Base-by-base conservation (phyloP, 2,797 vertebrate species). In the Nyctalus aviator region DNA sequence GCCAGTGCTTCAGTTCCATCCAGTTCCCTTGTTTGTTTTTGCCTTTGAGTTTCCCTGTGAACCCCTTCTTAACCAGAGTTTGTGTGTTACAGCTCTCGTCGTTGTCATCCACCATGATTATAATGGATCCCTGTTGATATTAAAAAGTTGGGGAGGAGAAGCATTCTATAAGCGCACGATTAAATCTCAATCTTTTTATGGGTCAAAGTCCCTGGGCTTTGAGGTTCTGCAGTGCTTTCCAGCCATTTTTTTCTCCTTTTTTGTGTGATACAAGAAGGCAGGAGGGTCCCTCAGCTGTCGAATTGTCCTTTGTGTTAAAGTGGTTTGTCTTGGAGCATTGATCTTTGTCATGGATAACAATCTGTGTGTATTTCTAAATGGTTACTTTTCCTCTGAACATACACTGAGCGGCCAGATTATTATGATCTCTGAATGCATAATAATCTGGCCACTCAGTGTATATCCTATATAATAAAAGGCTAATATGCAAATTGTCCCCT, bases 31-130 rank as follows among this genome's bases (percentile, higher is more conserved):
- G 30, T 55, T 90, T 53, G 53, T 30, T 53, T 32, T 30, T 72
- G 13, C 64, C n/a, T 90, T 79, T 92, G 53, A 25, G 37, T 57
- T 94, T 92, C 37, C 66, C 75, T 77, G 46, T 21, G 53, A 94
- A 57, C 5, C 72, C 32, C 75, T 90, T 66, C 48, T 92, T 64
- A 77, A 81, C 48, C 46, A 66, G 48, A 66, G 20, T 69, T 25
- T 84, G 44, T 66, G 48, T 57, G 23, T 46, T 75, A 32, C 2
- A 85, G 35, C 30, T 77, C 20, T 72, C 35, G 37, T 32, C 7
- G 8, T 35, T 62, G 32, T 62, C 55, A 81, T 25, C 55, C 35
- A 48, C 27, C 72, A 64, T 55, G 72, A 30, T 50, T 50, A 77
- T 37, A 55, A 8, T 37, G 50, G 12, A 82, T 44, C n/a, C 20